Evolutionary conservation across 35 echinoderm and acorn worm species (phyloP).

Genomic region (Lytechinus variegatus): DNA sequence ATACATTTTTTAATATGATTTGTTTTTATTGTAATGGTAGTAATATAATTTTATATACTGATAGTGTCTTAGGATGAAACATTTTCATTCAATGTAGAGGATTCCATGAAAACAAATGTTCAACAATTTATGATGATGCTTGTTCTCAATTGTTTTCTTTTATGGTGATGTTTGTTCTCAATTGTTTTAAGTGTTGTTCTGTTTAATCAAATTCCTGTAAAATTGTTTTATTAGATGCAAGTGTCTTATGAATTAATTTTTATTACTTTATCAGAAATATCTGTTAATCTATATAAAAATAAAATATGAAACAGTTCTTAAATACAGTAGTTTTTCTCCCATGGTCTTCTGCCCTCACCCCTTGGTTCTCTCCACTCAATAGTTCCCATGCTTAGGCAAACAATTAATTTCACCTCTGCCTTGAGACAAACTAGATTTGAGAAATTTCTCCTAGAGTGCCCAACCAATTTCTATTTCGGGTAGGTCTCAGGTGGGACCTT

Average conservation of each 20-base stretch:
- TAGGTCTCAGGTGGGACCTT: not conserved
- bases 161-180: too few species aligned
- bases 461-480: not conserved
- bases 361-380: not conserved
- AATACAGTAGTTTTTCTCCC: not conserved
- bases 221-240: not conserved
- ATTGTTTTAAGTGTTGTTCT: not conserved
- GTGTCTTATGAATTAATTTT: not conserved
- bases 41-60: too few species aligned
- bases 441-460: not conserved
- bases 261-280: not conserved
- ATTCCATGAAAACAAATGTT: too few species aligned
- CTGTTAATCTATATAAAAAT: not conserved
- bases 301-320: not conserved
- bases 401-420: slow-evolving; percentile 10
- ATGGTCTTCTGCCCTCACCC: not conserved
- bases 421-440: not conserved
- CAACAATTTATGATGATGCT: too few species aligned
- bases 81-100: too few species aligned
- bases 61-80: too few species aligned
- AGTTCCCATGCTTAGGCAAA: not conserved
- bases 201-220: not conserved
- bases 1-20: too few species aligned
- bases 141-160: too few species aligned
- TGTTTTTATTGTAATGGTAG: too few species aligned